These are phyloP conservation scores for Oophaga sylvatica DNA, from an alignment of 2,797 vertebrate species.

Conservation along the genomic window DNA sequence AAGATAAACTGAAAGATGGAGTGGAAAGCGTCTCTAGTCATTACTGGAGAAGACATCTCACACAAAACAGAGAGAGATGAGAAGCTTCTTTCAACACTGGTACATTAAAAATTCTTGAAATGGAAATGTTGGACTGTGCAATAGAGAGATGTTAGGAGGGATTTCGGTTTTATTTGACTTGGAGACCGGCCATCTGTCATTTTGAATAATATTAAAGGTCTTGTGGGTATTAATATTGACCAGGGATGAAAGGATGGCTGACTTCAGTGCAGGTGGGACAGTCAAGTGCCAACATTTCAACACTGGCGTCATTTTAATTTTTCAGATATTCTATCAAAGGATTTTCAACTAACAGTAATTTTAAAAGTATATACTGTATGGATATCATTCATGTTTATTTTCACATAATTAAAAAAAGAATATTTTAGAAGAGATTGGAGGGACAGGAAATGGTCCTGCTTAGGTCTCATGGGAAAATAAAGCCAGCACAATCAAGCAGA, in stretches of 20 bases:
- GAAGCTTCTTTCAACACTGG: slow-evolving; percentile 17
- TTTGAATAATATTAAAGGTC: slow-evolving; percentile 3
- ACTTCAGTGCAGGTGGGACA: background rate
- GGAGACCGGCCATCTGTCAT: slow-evolving; percentile 21
- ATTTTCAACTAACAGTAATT: background rate
- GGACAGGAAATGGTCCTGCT: no score
- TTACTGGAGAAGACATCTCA: slow-evolving; percentile 17
- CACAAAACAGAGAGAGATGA: slow-evolving; percentile 1
- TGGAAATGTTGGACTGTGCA: slow-evolving; percentile 1
- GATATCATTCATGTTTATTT: background rate
- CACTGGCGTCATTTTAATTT: background rate
- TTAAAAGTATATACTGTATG: background rate
- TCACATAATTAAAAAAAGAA: background rate
- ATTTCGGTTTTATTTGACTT: slow-evolving; percentile 15
- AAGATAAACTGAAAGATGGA: slow-evolving; percentile 12
- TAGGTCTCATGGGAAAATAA: no score
- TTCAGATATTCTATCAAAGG: background rate
- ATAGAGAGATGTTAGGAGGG: slow-evolving; percentile 5
- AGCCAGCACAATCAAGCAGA: no score
- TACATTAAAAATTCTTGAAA: slow-evolving; percentile 30
- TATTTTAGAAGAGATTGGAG: no score
- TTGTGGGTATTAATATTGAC: slow-evolving; percentile 4
- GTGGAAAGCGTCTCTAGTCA: slow-evolving; percentile 28
- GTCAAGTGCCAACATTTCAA: background rate
- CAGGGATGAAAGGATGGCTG: slow-evolving; percentile 13